Base-by-base conservation (phyloP, 2,797 vertebrate species). In the Schizothorax lantsangensis region DNA sequence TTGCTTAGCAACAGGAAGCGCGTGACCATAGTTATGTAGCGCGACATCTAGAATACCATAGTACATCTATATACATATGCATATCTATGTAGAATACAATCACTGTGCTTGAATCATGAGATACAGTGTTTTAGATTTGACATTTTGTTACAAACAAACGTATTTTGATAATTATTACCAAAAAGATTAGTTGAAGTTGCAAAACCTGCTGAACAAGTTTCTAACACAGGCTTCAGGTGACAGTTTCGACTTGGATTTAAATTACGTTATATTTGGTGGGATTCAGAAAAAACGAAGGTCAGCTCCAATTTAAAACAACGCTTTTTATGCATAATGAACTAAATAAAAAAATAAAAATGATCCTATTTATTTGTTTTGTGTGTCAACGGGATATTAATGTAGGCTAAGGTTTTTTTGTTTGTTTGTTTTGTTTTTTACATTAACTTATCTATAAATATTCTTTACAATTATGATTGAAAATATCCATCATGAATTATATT, bases 1-100 rank as follows among this genome's bases (percentile, higher is more conserved):
- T 83, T 83, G 68, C 81, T 40, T 72, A 43, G 81, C 49, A 72
- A 73, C 81, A 54, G 17, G 19, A 10, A 54, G 33, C n/a, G 14
- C 23, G 33, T 3, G 62, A 30, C 59, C 4, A 59, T 12, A 59
- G 49, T 0, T 17, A 17, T 52, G 5, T 2, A 47, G 10, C 23
- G 26, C 26, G n/a, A 47, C 15, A 0, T 9, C 7, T 74, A 10
- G 43, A 43, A 36, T 36, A 36, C 4, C 36, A 5, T 36, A 30
- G 30, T 1, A 30, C 1, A 30, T 30, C 30, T 30, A 30, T 30
- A 30, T 30, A 30, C 30, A 30, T 30, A 30, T 30, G 30, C 30
- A 30, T 30, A 4, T 36, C 36, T 36, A 36, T 36, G 36, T 36
- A 36, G 8, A 74, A 47, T 30, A n/a, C 38, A 19, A 40, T 7